Conservation (phyloP, 2,888 invertebrate genomes). For the Parnassius mnemosyne region DNA sequence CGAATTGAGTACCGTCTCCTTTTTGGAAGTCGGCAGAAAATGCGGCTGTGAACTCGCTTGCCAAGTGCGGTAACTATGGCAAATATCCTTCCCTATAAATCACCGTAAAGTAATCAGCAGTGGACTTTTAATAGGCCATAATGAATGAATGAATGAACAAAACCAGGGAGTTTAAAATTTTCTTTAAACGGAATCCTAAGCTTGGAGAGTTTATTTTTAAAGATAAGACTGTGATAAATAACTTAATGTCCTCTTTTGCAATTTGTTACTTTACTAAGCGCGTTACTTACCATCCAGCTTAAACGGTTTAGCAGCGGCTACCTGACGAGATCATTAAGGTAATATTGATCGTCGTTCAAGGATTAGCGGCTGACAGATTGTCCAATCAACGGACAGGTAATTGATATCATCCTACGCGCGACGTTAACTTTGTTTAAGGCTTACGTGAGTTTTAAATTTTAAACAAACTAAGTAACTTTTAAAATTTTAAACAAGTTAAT, state of each 20-base stretch:
- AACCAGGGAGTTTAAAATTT: neutral
- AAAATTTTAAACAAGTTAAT: constrained; percentile 14
- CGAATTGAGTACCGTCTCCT: too few relatives aligned
- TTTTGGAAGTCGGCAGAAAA: too few relatives aligned
- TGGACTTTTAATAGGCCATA: too few relatives aligned
- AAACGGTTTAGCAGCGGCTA: constrained; percentile 39
- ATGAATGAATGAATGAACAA: too few relatives aligned
- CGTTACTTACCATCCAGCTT: constrained; percentile 31
- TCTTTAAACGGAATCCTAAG: neutral
- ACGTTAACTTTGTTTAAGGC: constrained; percentile 42
- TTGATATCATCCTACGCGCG: constrained; percentile 69
- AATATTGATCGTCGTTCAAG: constrained; percentile 58
- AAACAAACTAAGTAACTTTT: constrained; percentile 13
- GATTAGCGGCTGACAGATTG: constrained; percentile 81
- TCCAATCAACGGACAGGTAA: constrained; percentile 80
- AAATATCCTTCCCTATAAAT: too few relatives aligned
- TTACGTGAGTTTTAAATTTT: constrained; percentile 29
- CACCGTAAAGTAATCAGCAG: too few relatives aligned
- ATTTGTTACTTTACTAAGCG: constrained; percentile 4
- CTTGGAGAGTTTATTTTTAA: neutral
- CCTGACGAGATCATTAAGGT: constrained; percentile 73
- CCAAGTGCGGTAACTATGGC: too few relatives aligned
- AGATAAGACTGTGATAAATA: constrained; percentile 3
- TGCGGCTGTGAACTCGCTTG: too few relatives aligned
- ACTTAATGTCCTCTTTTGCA: neutral